Conservation (phyloP, 2,888 invertebrate species). For the Dilophus febrilis region DNA sequence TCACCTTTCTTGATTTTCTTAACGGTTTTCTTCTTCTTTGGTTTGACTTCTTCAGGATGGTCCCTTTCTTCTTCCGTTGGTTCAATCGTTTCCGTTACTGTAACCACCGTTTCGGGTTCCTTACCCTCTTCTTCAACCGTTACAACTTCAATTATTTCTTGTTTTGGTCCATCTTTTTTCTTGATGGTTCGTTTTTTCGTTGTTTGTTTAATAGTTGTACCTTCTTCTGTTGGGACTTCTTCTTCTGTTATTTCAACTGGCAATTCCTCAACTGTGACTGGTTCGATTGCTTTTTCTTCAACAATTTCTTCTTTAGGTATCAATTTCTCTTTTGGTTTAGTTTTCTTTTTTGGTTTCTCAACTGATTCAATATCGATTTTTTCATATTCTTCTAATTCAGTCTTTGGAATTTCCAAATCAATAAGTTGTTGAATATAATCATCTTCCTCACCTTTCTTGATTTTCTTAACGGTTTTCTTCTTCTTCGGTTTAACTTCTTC, state of each 20-base stretch:
- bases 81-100: constrained; percentile 17
- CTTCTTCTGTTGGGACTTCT: too few species aligned
- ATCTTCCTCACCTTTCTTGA: constrained; percentile 18
- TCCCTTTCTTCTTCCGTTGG: constrained; percentile 5
- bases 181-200: too few species aligned
- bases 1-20: constrained; percentile 15
- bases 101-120: constrained; percentile 19
- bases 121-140: constrained; percentile 13
- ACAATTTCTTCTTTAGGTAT: too few species aligned
- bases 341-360: constrained; percentile 7
- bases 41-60: not conserved
- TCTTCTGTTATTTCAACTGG: too few species aligned
- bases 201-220: too few species aligned
- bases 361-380: not conserved
- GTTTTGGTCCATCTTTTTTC: too few species aligned
- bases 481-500: constrained; percentile 7
- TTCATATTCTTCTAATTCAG: constrained; percentile 8
- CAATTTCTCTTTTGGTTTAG: constrained; percentile 16
- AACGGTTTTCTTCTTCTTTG: constrained; percentile 4
- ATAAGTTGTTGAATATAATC: constrained; percentile 21
- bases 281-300: too few species aligned
- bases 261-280: too few species aligned
- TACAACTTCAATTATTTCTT: too few species aligned
- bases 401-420: constrained; percentile 22
- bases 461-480: constrained; percentile 6